Evolutionary conservation across 2,113 vertebrate species (phyloP).

Genomic region (Caranx ignobilis): DNA sequence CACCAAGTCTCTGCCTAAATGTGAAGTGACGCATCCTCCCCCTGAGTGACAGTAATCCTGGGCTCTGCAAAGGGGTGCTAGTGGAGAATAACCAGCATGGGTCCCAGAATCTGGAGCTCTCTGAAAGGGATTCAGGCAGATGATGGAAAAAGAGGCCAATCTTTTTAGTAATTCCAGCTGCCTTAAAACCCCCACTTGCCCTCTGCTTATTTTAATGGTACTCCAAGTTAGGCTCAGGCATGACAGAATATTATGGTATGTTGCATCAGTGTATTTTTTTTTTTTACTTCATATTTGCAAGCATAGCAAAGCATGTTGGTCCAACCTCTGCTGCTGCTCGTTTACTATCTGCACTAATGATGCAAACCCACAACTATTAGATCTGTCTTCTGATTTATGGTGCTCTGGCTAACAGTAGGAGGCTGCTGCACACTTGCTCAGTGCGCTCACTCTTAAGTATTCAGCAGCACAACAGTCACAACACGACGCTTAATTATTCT

Average conservation of each 20-base stretch:
- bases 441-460: constrained; percentile 49
- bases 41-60: constrained; percentile 71
- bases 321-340: constrained; percentile 26
- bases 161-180: constrained; percentile 67
- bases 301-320: neutral
- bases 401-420: constrained; percentile 42
- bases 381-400: constrained; percentile 59
- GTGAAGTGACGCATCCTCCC: constrained; percentile 52
- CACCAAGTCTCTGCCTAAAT: constrained; percentile 54
- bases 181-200: constrained; percentile 44
- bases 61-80: constrained; percentile 38
- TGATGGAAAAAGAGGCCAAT: constrained; percentile 56
- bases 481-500: constrained; percentile 76
- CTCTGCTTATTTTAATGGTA: constrained; percentile 51
- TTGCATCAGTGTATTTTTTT: constrained; percentile 31
- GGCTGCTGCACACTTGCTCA: constrained; percentile 43
- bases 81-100: constrained; percentile 65
- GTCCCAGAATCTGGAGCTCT: constrained; percentile 58
- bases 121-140: constrained; percentile 58
- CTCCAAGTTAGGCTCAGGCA: constrained; percentile 12
- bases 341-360: constrained; percentile 32
- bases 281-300: neutral
- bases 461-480: constrained; percentile 62
- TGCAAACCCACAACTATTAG: constrained; percentile 38
- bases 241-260: neutral